Evolutionary conservation across 2,113 vertebrate genomes (phyloP).

Genomic region (Cyanocitta stelleri): DNA sequence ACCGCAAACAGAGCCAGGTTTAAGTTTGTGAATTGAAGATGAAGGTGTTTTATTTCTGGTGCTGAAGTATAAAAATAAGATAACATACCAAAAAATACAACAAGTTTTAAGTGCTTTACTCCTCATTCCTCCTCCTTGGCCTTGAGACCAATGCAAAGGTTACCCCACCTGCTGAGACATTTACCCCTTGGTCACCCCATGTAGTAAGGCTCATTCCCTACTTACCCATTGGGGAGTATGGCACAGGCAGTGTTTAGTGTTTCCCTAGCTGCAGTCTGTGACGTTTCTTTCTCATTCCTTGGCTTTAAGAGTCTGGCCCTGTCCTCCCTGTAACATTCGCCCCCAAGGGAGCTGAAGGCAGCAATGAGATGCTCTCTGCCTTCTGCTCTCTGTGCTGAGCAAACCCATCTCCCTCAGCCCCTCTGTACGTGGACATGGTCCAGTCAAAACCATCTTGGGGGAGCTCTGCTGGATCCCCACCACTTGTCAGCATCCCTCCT

Average conservation of each 20-base stretch:
- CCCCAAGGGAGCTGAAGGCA: not conserved
- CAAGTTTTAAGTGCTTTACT: not conserved
- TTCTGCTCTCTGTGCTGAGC: not conserved
- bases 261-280: not conserved
- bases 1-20: not conserved
- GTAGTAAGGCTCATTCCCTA: not conserved
- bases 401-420: not conserved
- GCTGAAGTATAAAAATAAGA: not conserved
- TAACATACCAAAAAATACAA: not conserved
- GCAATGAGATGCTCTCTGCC: not conserved
- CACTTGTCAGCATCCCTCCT: not conserved
- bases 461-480: not conserved
- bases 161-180: not conserved
- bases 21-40: not conserved
- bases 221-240: not conserved
- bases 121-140: not conserved
- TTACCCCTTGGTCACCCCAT: fast-evolving
- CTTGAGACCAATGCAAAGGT: not conserved
- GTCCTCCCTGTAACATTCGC: not conserved
- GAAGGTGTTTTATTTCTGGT: not conserved
- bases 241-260: not conserved
- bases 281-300: not conserved
- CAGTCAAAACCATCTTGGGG: not conserved
- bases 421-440: fast-evolving
- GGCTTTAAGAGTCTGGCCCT: not conserved